These are phyloP conservation scores for Hydrozoanthus tunicans DNA, from an alignment of 64 coral and sea anemone species.

Conservation along the genomic window DNA sequence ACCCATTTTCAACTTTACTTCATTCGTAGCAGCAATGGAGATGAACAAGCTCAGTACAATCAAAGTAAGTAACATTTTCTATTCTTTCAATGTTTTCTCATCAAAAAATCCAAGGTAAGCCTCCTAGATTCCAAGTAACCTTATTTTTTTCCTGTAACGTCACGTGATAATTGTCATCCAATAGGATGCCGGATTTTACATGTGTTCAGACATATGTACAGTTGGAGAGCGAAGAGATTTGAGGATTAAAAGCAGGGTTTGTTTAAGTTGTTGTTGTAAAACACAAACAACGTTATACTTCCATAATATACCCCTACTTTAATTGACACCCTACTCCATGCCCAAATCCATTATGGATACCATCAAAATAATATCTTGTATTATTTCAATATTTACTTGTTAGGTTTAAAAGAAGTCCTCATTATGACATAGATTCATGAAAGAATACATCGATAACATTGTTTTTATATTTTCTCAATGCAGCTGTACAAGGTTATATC, in stretches of 20 bases:
- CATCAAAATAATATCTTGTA: constrained; percentile 26
- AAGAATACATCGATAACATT: constrained; percentile 18
- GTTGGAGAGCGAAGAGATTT: no score
- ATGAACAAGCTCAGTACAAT: constrained; percentile 27
- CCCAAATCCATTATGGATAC: constrained; percentile 25
- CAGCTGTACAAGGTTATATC: constrained; percentile 27
- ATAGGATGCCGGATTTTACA: no score
- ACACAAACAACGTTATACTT: not conserved
- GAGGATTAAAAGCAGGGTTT: no score
- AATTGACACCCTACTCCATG: not conserved
- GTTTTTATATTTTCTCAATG: constrained; percentile 11
- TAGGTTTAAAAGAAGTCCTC: constrained; percentile 28
- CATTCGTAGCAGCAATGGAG: constrained; percentile 15
- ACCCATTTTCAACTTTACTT: constrained; percentile 21
- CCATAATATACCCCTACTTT: constrained; percentile 23
- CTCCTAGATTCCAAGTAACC: constrained; percentile 24
- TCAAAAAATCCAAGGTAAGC: constrained; percentile 24
- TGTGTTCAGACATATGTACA: no score
- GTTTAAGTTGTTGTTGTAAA: no score
- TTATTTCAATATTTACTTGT: constrained; percentile 23
- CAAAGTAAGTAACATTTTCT: constrained; percentile 32
- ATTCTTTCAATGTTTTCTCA: constrained; percentile 26
- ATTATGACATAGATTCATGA: constrained; percentile 25
- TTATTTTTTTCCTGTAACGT: not conserved
- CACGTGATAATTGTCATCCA: no score